Base-by-base conservation (phyloP, 2,113 vertebrate genomes). In the Lota lota region DNA sequence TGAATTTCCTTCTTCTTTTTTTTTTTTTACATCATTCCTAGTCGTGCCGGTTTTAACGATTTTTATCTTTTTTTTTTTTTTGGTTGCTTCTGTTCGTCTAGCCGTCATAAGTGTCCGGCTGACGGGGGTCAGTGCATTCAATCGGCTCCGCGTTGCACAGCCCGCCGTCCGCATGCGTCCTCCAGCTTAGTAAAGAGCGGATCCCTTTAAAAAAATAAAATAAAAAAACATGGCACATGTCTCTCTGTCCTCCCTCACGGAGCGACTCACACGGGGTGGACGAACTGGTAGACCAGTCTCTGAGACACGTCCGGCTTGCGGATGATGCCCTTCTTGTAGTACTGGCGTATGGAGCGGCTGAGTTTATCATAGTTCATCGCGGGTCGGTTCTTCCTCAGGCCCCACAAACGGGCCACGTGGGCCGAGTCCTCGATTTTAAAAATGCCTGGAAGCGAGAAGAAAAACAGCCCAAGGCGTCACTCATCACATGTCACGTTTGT, bases 291-390 rank as follows among this genome's bases (percentile, higher is more conserved):
- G 71, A 99, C 97, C 20, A 99, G 95, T 84, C 97, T 95, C 91
- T 99, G 97, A 63, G 97, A 99, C 83, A 98, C 92, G 69, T 97
- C 95, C 0, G 97, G 96, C 68, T 99, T 99, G 1, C 96, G 94
- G 80, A 99, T 99, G 87, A 99, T 99, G 17, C 97, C 97, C 78
- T 99, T 99, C 90, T 98, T 99, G 88, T 99, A 99, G 92, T 99
- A 99, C 86, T 99, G 97, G 60, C 97, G 95, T 84, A 99, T 99
- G 86, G 97, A 99, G 75, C 97, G 97, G 88, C 97, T 99, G 85
- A 99, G 92, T 79, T 99, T 99, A 92, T 99, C 97, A 19, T 99
- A 99, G 92, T 99, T 99, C 97, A 99, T 99, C 66, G 97, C 97
- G 0, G 97, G 97, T 0, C 97, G 94, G 77, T 99, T 99, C 91